A percentile compares a stretch with the other conserved stretches of the same genome.
phyloP scores from a whole-genome alignment of 2,797 vertebrate genomes.

The Morelia viridis region DNA sequence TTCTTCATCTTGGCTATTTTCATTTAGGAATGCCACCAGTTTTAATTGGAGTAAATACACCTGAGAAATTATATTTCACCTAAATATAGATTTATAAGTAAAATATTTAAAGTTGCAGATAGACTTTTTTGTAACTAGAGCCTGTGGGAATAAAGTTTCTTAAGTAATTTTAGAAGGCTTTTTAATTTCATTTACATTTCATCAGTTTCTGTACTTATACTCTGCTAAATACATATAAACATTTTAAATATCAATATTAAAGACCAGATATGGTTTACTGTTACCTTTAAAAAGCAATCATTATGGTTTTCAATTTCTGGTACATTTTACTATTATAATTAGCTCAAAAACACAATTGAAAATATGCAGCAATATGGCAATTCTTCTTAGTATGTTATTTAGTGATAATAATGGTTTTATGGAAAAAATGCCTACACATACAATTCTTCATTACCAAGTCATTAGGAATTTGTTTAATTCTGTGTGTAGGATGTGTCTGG shows the following conservation, averaged over 20 bases:
- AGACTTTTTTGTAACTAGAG: constrained; percentile 46
- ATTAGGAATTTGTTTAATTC: not conserved
- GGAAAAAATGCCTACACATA: not conserved
- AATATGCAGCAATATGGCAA: not conserved
- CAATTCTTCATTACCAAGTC: not conserved
- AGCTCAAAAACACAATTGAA: not conserved
- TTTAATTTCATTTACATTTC: constrained; percentile 11
- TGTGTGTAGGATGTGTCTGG: not conserved
- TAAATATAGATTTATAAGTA: constrained; percentile 49
- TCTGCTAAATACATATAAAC: not conserved
- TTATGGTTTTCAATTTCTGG: not conserved
- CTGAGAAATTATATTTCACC: constrained; percentile 50
- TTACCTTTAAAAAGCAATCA: not conserved
- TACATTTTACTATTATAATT: not conserved
- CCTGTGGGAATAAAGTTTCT: constrained; percentile 44
- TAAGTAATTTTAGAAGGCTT: constrained; percentile 20
- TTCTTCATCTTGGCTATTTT: constrained; percentile 42
- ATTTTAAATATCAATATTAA: not conserved
- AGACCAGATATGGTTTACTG: not conserved
- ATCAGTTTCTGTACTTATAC: not conserved
- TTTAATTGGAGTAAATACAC: constrained; percentile 55
- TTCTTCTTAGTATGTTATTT: not conserved
- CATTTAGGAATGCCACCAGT: constrained; percentile 37
- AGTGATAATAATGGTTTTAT: not conserved
- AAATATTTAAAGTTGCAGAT: constrained; percentile 51